A percentile compares a stretch with the other conserved stretches of the same genome.
Evolutionary conservation across 2,888 invertebrate genomes (phyloP).

Genomic region (Clostera curtula): DNA sequence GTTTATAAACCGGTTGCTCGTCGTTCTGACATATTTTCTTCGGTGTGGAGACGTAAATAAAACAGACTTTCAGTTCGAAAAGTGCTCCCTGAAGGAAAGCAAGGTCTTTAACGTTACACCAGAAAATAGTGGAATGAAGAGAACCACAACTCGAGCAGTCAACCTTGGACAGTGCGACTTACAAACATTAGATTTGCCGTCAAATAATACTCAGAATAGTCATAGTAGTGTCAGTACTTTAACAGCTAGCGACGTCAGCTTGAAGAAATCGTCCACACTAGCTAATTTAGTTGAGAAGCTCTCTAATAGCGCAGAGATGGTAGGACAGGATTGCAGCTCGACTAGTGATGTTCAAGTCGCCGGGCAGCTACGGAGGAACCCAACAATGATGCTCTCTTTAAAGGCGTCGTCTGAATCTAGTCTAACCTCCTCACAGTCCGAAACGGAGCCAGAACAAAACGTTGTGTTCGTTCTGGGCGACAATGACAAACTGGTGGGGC

Average conservation of each 20-base stretch:
- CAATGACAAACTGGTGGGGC: slow-evolving; percentile 78
- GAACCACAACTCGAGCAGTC: slow-evolving; percentile 25
- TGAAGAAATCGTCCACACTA: slow-evolving; percentile 52
- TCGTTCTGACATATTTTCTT: slow-evolving; percentile 90
- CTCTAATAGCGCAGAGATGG: slow-evolving; percentile 47
- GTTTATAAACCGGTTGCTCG: slow-evolving; percentile 82
- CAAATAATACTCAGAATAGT: slow-evolving; percentile 44
- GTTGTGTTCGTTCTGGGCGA: slow-evolving; percentile 84
- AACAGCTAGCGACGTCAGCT: slow-evolving; percentile 40
- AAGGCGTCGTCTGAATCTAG: slow-evolving; percentile 51
- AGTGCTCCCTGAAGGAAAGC: slow-evolving; percentile 47
- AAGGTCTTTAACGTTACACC: slow-evolving; percentile 34
- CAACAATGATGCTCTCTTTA: slow-evolving; percentile 43
- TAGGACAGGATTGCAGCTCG: slow-evolving; percentile 23
- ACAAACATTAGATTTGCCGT: slow-evolving; percentile 32
- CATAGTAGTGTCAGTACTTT: slow-evolving; percentile 49
- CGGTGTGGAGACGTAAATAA: slow-evolving; percentile 83
- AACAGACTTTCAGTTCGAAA: slow-evolving; percentile 51
- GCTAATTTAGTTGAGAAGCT: slow-evolving; percentile 52
- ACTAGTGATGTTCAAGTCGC: slow-evolving; percentile 30
- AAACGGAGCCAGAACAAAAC: slow-evolving; percentile 43
- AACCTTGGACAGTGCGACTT: slow-evolving; percentile 22
- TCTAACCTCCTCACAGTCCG: slow-evolving; percentile 45
- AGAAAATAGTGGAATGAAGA: slow-evolving; percentile 19
- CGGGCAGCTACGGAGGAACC: slow-evolving; percentile 40